Base-by-base conservation (phyloP, 2,888 invertebrate genomes). In the Tetrapedia diversipes region DNA sequence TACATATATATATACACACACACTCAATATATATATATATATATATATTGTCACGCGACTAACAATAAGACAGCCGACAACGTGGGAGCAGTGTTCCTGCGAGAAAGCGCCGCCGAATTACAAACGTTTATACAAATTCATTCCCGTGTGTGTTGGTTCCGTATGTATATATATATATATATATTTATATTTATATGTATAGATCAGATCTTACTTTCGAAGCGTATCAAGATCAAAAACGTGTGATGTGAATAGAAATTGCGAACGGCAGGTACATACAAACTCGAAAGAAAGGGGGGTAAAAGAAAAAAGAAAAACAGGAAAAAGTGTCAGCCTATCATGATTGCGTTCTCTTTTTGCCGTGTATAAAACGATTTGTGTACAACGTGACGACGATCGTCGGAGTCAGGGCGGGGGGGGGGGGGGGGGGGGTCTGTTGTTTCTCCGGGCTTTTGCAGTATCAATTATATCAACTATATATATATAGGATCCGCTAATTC, bases 21-120 rank as follows among this genome's bases (percentile, higher is more conserved):
- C n/a, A n/a, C n/a, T n/a, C n/a, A n/a, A n/a, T n/a, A n/a, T n/a
- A n/a, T n/a, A n/a, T n/a, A n/a, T n/a, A n/a, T n/a, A n/a, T n/a
- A n/a, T n/a, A n/a, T 51, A 51, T 89, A 88, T 89, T 88, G 86
- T 87, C 87, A 87, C 78, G 79, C 82, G 82, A 87, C 85, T 87
- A 84, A 84, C 78, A 85, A 82, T 82, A 80, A 87, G 79, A 84
- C 83, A 83, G 74, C 76, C 82, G 80, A 71, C 72, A 84, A 82
- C 77, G 68, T 80, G 34, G 41, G 77, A 65, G 71, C 67, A 81
- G 69, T 64, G n/a, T 75, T 78, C 74, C 79, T 56, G n/a, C n/a
- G 66, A 68, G 77, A 84, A 61, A 83, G 72, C n/a, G n/a, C 80
- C 81, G 80, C 81, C 64, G 80, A n/a, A 83, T 87, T 86, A 86